A percentile compares a stretch with the other conserved stretches of the same genome.
These are phyloP conservation scores for Tenrec ecaudatus DNA, from an alignment of 2,113 vertebrate genomes.

Conservation along the genomic window DNA sequence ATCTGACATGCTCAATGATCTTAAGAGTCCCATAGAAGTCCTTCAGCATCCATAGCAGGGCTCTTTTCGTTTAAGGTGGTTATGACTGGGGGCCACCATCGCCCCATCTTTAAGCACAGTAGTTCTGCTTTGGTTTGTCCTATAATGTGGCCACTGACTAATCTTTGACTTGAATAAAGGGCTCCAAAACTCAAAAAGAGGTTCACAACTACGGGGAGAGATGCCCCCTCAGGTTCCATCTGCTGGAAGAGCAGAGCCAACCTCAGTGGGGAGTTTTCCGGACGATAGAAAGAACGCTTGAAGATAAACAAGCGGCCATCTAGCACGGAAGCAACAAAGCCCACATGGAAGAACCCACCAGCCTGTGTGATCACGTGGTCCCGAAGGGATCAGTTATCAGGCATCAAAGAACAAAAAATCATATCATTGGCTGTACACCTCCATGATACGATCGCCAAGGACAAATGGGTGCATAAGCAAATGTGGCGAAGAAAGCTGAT, in stretches of 20 bases:
- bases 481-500: too few species aligned
- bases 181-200: not conserved
- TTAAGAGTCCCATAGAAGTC: not conserved
- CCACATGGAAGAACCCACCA: too few species aligned
- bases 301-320: too few species aligned
- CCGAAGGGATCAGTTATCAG: too few species aligned
- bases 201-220: not conserved
- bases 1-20: not conserved
- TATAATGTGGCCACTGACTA: not conserved
- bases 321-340: too few species aligned
- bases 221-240: not conserved
- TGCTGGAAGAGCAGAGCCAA: not conserved
- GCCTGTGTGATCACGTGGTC: too few species aligned
- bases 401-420: too few species aligned
- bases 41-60: not conserved
- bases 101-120: not conserved
- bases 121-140: not conserved
- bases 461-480: too few species aligned
- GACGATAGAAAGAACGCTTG: not conserved
- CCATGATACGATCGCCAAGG: too few species aligned
- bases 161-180: conserved; percentile 26
- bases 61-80: too few species aligned
- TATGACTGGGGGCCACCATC: not conserved
- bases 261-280: not conserved
- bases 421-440: too few species aligned